A percentile compares a stretch with the other conserved stretches of the same genome.
phyloP scores from a whole-genome alignment of 2,797 vertebrate species.

The Taeniopygia guttata region DNA sequence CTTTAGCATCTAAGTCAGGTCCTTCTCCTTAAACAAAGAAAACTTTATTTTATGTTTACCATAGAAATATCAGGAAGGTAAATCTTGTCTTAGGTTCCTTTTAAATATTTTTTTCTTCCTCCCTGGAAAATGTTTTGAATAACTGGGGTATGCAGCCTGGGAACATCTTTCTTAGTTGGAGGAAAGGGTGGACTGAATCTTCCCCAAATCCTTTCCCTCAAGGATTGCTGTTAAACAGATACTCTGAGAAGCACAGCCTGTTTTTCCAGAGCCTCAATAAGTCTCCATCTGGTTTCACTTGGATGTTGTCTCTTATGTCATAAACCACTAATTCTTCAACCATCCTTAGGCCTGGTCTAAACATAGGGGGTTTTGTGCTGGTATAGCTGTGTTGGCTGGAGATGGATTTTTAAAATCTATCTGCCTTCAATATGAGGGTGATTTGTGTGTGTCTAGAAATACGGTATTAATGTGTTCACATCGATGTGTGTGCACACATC shows the following conservation, averaged over 20 bases:
- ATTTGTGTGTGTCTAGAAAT: conserved; percentile 56
- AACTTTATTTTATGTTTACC: not conserved
- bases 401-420: not conserved
- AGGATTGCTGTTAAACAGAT: conserved; percentile 65
- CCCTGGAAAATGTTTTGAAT: not conserved
- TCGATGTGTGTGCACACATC: not conserved
- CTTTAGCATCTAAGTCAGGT: not conserved
- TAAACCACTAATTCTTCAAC: conserved; percentile 71
- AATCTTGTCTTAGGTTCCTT: not conserved
- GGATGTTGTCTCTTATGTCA: conserved; percentile 67
- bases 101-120: not conserved
- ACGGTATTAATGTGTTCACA: not conserved
- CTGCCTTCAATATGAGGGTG: conserved; percentile 46
- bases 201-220: conserved; percentile 55
- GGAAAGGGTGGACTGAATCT: conserved; percentile 53
- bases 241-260: conserved; percentile 55
- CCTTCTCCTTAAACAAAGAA: not conserved
- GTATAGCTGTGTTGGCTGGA: conserved; percentile 31
- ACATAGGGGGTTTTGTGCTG: conserved; percentile 43
- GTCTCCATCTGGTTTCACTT: conserved; percentile 69
- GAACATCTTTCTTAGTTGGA: conserved; percentile 48
- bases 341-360: conserved; percentile 61
- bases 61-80: not conserved
- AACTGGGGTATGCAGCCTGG: conserved; percentile 1
- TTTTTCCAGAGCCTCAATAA: conserved; percentile 65